A percentile compares a stretch with the other conserved stretches of the same genome.
These are phyloP conservation scores for Kuschelorhynchus macadamiae DNA, from an alignment of 2,888 invertebrate genomes.

Conservation along the genomic window DNA sequence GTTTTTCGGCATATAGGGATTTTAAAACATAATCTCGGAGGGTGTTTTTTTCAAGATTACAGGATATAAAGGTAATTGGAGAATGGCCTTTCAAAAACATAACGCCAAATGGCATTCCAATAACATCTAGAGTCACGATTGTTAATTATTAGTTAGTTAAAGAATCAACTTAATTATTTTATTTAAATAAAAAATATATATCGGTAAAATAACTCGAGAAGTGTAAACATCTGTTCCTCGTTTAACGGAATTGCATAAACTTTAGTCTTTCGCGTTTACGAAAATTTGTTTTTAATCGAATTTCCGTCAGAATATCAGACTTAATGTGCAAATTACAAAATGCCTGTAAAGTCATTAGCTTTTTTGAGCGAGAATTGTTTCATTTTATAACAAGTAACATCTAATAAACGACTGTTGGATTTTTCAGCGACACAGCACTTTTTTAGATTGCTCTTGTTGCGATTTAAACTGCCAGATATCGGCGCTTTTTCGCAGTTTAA, in stretches of 20 bases:
- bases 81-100: too few relatives aligned
- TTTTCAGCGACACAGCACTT: conserved; percentile 45
- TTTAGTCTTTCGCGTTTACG: conserved; percentile 1
- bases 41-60: too few relatives aligned
- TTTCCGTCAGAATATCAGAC: neutral
- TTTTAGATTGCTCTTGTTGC: conserved; percentile 44
- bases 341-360: conserved; percentile 31
- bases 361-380: conserved; percentile 25
- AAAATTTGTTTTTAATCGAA: conserved; percentile 6
- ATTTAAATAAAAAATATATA: too few relatives aligned
- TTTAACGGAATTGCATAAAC: neutral
- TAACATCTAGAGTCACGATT: too few relatives aligned
- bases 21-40: too few relatives aligned
- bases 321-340: conserved; percentile 27
- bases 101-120: too few relatives aligned
- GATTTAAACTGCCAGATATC: conserved; percentile 47
- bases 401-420: conserved; percentile 43
- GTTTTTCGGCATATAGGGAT: too few relatives aligned
- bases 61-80: too few relatives aligned
- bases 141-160: too few relatives aligned
- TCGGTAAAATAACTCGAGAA: neutral
- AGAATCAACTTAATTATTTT: too few relatives aligned
- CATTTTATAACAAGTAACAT: conserved; percentile 34
- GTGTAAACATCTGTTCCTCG: neutral
- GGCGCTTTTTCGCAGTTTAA: conserved; percentile 44